phyloP scores from a whole-genome alignment of 2,797 vertebrate species.

The Austrolebias charrua region DNA sequence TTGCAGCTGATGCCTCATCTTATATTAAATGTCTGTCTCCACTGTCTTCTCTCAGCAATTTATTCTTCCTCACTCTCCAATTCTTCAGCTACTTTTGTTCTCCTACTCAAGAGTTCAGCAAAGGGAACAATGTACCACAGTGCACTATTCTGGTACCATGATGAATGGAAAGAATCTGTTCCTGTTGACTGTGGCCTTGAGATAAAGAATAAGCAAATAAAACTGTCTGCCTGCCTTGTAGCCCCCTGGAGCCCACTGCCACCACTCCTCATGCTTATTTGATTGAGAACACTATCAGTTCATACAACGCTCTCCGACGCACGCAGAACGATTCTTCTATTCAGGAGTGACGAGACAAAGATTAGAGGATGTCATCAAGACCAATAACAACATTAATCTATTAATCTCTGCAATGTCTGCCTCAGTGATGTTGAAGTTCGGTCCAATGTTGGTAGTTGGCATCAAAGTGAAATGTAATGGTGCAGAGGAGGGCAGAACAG shows the following conservation, averaged over 20 bases:
- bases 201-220: slow-evolving; percentile 79
- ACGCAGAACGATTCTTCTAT: slow-evolving; percentile 31
- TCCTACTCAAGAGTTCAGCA: slow-evolving; percentile 48
- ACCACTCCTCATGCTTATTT: slow-evolving; percentile 74
- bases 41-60: slow-evolving; percentile 22
- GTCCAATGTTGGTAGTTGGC: slow-evolving; percentile 66
- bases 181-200: slow-evolving; percentile 68
- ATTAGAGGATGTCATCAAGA: slow-evolving; percentile 50
- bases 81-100: slow-evolving; percentile 46
- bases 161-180: slow-evolving; percentile 67
- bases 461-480: slow-evolving; percentile 63
- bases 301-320: slow-evolving; percentile 50
- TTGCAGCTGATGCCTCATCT: slow-evolving; percentile 16
- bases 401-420: slow-evolving; percentile 67
- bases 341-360: slow-evolving; percentile 3
- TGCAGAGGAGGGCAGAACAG: slow-evolving; percentile 26
- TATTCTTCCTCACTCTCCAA: slow-evolving; percentile 31
- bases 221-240: slow-evolving; percentile 58
- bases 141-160: slow-evolving; percentile 67
- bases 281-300: slow-evolving; percentile 69
- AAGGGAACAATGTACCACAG: slow-evolving; percentile 59
- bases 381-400: slow-evolving; percentile 12
- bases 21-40: slow-evolving; percentile 25
- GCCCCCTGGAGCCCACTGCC: slow-evolving; percentile 50
- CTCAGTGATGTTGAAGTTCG: slow-evolving; percentile 61